Evolutionary conservation across 2,797 vertebrate genomes (phyloP).

Genomic region (Cyprinodon diabolis): DNA sequence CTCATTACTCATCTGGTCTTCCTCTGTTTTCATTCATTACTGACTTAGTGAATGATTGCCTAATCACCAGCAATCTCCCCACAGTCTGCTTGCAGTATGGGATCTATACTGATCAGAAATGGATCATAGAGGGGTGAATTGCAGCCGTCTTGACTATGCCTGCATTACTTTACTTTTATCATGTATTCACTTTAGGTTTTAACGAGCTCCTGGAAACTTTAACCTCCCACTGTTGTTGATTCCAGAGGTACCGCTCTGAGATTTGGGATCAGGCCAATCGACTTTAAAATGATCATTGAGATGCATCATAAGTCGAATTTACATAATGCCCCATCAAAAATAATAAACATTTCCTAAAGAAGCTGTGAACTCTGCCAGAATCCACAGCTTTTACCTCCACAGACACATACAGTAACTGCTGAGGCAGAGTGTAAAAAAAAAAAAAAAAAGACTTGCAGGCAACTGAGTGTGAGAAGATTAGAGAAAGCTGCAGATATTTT

Average conservation of each 20-base stretch:
- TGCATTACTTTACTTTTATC: no score
- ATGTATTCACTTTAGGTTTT: background rate
- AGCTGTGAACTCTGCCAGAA: conserved; percentile 43
- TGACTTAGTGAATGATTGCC: no score
- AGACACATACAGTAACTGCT: conserved; percentile 14
- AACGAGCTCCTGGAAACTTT: background rate
- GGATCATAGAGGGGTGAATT: no score
- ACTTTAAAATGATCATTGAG: background rate
- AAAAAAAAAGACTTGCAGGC: conserved; percentile 42
- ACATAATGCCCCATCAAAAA: conserved; percentile 23
- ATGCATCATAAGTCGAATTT: conserved; percentile 11
- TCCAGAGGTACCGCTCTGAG: no score
- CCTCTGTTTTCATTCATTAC: no score
- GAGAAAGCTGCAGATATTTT: conserved; percentile 69
- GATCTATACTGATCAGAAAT: no score
- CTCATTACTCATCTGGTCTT: no score
- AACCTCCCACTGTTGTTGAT: no score
- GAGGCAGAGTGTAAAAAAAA: conserved; percentile 45
- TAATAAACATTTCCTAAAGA: conserved; percentile 21
- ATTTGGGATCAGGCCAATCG: no score
- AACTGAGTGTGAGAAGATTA: conserved; percentile 43
- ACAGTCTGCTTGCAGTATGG: no score
- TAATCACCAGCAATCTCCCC: no score
- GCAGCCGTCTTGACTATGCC: no score
- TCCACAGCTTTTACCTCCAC: conserved; percentile 16